phyloP scores from a whole-genome alignment of 2,888 invertebrate genomes.

The Adineta ricciae region DNA sequence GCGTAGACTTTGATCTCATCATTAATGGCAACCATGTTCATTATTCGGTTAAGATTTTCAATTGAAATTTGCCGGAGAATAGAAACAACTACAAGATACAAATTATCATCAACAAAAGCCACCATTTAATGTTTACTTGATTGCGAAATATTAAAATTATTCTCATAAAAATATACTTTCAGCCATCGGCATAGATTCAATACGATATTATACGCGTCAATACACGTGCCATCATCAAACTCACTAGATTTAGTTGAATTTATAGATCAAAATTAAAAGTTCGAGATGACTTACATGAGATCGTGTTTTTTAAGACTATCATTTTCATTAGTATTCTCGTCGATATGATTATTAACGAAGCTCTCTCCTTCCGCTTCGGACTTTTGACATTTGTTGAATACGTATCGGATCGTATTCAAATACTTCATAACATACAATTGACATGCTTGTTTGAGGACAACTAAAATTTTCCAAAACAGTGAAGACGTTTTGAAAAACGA shows the following conservation, averaged over 20 bases:
- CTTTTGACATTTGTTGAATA: not conserved
- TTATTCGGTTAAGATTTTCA: not conserved
- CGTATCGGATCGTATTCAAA: not conserved
- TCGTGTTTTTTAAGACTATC: not conserved
- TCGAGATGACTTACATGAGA: not conserved
- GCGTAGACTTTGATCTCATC: not conserved
- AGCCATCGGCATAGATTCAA: not conserved
- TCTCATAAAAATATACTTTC: not conserved
- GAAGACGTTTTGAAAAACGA: too few species aligned
- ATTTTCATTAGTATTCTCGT: not conserved
- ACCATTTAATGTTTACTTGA: not conserved
- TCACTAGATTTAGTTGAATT: not conserved
- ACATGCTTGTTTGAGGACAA: too few species aligned
- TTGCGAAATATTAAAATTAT: not conserved
- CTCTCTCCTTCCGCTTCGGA: not conserved
- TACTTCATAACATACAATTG: not conserved
- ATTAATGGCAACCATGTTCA: not conserved
- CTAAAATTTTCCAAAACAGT: too few species aligned
- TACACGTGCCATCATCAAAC: not conserved
- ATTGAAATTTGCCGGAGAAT: not conserved
- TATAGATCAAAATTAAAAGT: not conserved
- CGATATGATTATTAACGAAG: not conserved
- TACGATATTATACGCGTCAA: not conserved
- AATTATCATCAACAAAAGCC: not conserved
- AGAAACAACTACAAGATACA: not conserved